Conservation (phyloP, 2,113 vertebrate species). For the Neomonachus schauinslandi region DNA sequence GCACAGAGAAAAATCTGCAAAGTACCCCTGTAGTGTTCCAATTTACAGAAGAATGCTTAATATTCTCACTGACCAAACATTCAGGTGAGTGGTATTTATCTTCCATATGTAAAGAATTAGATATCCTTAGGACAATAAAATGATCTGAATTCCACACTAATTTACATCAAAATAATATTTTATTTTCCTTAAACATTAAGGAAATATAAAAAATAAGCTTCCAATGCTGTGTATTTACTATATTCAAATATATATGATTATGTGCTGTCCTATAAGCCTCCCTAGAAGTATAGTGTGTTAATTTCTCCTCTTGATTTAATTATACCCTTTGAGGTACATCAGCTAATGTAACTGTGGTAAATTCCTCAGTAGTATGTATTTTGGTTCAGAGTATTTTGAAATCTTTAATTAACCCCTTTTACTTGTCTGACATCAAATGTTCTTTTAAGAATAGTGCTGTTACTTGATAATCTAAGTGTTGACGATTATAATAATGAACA, state of each 20-base stretch:
- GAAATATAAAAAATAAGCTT: neutral
- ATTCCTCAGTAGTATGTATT: neutral
- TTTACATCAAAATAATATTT: neutral
- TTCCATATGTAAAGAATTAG: conserved; percentile 47
- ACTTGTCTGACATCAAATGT: neutral
- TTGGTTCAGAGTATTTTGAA: neutral
- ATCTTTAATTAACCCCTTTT: neutral
- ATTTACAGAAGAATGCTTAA: conserved; percentile 58
- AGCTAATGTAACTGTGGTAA: neutral
- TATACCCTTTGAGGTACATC: neutral
- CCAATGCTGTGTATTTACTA: neutral
- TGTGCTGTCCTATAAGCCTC: neutral
- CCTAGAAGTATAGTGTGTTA: neutral
- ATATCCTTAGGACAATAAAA: neutral
- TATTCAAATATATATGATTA: neutral
- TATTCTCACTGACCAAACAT: neutral
- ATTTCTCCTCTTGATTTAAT: neutral
- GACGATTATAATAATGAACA: neutral
- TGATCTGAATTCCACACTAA: neutral
- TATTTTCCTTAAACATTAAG: neutral
- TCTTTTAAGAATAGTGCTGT: neutral
- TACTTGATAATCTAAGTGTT: neutral
- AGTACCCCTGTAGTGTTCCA: conserved; percentile 47
- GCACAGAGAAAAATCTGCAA: conserved; percentile 34
- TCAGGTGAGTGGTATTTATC: conserved; percentile 35